These are phyloP conservation scores for Apodemus speciosus DNA, from an alignment of 2,113 vertebrate species.

Conservation along the genomic window DNA sequence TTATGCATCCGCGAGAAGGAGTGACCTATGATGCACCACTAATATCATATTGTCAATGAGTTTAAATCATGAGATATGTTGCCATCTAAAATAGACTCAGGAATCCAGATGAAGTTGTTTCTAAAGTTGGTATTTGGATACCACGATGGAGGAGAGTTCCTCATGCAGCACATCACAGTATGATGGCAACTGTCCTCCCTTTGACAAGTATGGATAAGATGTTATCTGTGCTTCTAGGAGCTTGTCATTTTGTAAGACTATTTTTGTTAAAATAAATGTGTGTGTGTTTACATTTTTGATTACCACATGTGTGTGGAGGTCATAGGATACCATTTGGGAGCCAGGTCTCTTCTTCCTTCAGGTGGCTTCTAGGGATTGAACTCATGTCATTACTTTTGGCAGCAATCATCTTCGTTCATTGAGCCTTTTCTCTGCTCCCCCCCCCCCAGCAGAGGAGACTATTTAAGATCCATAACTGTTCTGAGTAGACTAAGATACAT, in stretches of 20 bases:
- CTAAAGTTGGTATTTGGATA: not conserved
- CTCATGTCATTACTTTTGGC: not conserved
- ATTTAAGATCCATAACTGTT: not conserved
- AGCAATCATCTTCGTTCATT: not conserved
- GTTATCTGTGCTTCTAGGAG: not conserved
- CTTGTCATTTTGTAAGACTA: not conserved
- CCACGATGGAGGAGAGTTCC: not conserved
- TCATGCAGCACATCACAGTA: not conserved
- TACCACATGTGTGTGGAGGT: not conserved
- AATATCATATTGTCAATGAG: not conserved
- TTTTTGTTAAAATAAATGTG: not conserved
- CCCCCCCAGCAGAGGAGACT: not conserved
- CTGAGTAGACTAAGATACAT: not conserved
- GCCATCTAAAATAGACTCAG: not conserved
- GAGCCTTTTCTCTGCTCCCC: not conserved
- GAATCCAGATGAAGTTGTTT: constrained; percentile 1
- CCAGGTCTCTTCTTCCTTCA: not conserved
- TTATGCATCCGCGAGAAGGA: not conserved
- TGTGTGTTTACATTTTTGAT: not conserved
- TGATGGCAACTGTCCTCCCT: not conserved
- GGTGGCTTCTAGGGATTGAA: not conserved
- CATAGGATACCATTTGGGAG: not conserved
- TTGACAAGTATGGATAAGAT: not conserved
- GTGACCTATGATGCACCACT: not conserved
- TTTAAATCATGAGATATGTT: not conserved